Evolutionary conservation across 2,113 vertebrate genomes (phyloP).

Genomic region (Cynocephalus volans): DNA sequence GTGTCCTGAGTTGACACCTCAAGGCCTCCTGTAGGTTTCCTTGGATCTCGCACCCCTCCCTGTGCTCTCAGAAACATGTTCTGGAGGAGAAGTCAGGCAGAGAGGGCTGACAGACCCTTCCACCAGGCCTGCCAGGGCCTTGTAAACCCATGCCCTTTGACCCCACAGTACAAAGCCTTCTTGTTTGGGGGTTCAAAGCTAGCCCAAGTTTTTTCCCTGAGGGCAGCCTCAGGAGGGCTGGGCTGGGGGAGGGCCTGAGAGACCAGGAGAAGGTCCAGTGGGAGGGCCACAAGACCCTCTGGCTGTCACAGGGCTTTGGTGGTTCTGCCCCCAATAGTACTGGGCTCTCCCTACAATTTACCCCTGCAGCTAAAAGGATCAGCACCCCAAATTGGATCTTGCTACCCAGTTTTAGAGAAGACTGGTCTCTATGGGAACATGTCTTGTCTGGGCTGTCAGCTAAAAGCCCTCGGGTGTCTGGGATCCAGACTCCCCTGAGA

Average conservation of each 20-base stretch:
- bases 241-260: background rate
- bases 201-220: background rate
- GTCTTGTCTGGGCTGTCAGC: constrained; percentile 24
- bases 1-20: background rate
- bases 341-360: background rate
- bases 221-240: background rate
- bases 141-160: constrained; percentile 57
- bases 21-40: background rate
- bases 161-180: constrained; percentile 68
- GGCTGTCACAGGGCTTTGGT: background rate
- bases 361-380: background rate
- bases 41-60: background rate
- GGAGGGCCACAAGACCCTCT: background rate
- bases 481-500: constrained; percentile 81
- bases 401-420: background rate
- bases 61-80: background rate
- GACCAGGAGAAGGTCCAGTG: background rate
- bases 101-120: background rate
- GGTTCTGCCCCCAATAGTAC: background rate
- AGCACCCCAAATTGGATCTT: background rate
- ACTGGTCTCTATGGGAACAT: background rate
- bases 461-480: constrained; percentile 69
- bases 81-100: background rate
- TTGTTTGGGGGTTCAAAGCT: constrained; percentile 66
- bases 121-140: background rate